Conservation (phyloP, 2,888 invertebrate genomes). For the Gibbula magus region DNA sequence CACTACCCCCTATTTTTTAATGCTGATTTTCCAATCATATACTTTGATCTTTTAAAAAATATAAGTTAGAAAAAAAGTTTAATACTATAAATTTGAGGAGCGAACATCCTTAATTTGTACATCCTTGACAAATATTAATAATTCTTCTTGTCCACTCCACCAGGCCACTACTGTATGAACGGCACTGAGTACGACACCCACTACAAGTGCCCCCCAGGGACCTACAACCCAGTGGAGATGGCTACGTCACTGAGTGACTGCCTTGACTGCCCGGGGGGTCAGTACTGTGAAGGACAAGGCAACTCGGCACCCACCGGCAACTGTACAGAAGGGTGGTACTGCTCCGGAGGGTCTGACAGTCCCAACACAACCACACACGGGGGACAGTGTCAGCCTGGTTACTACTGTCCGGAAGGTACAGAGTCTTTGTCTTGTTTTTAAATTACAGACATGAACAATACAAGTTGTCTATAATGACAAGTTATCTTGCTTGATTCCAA, state of each 20-base stretch:
- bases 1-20: too few relatives aligned
- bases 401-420: constrained; percentile 69
- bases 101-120: too few relatives aligned
- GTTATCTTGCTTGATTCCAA: too few relatives aligned
- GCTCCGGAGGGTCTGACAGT: constrained; percentile 59
- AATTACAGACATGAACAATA: too few relatives aligned
- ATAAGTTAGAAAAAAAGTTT: too few relatives aligned
- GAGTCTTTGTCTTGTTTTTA: too few relatives aligned
- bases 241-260: constrained; percentile 57
- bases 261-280: constrained; percentile 65
- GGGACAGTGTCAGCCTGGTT: constrained; percentile 65
- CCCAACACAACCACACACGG: constrained; percentile 66
- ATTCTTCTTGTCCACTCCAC: neutral
- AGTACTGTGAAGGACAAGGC: constrained; percentile 68
- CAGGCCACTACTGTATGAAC: constrained; percentile 71
- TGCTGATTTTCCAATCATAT: too few relatives aligned
- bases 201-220: constrained; percentile 67
- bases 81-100: too few relatives aligned
- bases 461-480: too few relatives aligned
- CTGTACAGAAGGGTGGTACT: constrained; percentile 69
- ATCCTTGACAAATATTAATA: neutral
- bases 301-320: constrained; percentile 66
- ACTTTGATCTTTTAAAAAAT: too few relatives aligned
- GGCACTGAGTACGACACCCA: constrained; percentile 64
- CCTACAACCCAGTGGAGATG: constrained; percentile 61